Evolutionary conservation across 2,113 vertebrate species (phyloP).

Genomic region (Onychostoma macrolepis): DNA sequence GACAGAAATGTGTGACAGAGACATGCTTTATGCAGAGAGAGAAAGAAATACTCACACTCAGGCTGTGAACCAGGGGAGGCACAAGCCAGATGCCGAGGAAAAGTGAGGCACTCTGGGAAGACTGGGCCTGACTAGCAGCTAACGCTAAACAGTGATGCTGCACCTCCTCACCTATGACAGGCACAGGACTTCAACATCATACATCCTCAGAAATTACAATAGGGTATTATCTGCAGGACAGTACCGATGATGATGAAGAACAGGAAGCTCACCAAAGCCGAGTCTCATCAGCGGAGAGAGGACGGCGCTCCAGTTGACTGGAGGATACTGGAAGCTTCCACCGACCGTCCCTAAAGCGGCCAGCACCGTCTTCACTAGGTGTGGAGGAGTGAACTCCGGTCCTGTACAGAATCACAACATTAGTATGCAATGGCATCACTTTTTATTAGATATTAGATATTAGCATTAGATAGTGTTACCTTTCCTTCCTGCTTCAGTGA

Average conservation of each 20-base stretch:
- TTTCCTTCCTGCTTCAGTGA: conserved; percentile 87
- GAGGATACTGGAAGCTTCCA: conserved; percentile 85
- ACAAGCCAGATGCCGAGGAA: conserved; percentile 89
- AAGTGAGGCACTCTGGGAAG: conserved; percentile 87
- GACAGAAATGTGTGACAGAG: background rate
- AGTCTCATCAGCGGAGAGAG: conserved; percentile 93
- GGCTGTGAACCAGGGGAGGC: conserved; percentile 84
- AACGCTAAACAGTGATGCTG: conserved; percentile 87
- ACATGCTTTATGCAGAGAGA: background rate
- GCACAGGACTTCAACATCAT: conserved; percentile 38
- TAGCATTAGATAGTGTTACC: conserved; percentile 69
- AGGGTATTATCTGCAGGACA: no score
- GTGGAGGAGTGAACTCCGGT: conserved; percentile 78
- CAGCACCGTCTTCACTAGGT: conserved; percentile 80
- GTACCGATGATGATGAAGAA: background rate
- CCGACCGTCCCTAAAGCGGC: conserved; percentile 80
- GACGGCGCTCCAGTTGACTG: conserved; percentile 88
- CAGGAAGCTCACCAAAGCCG: conserved; percentile 82
- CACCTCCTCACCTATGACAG: conserved; percentile 84
- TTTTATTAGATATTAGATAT: background rate
- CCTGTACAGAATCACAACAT: conserved; percentile 71
- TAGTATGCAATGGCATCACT: background rate
- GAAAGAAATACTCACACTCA: conserved; percentile 81
- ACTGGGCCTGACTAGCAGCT: conserved; percentile 83
- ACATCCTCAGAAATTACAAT: background rate